Evolutionary conservation across 2,888 invertebrate genomes (phyloP).

Genomic region (Caenorhabditis japonica): DNA sequence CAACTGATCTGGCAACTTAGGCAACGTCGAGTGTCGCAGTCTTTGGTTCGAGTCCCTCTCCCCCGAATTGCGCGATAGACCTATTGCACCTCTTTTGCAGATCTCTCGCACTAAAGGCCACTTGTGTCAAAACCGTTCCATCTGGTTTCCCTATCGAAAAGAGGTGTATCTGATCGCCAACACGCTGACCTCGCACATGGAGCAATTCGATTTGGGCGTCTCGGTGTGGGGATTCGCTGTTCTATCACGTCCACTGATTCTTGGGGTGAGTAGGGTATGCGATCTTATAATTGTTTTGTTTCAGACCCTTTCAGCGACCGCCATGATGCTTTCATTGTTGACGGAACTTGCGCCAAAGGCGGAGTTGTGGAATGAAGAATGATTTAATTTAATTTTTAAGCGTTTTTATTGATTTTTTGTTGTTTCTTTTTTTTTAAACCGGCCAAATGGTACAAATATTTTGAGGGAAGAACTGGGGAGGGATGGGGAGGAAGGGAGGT

Average conservation of each 20-base stretch:
- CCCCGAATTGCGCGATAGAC: too few relatives aligned
- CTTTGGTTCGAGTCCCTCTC: too few relatives aligned
- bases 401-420: too few relatives aligned
- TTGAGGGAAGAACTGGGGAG: neutral
- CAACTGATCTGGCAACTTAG: too few relatives aligned
- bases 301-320: constrained; percentile 40
- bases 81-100: too few relatives aligned
- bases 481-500: neutral
- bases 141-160: constrained; percentile 63
- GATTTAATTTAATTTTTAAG: neutral
- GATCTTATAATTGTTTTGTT: constrained; percentile 4
- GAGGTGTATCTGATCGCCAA: constrained; percentile 62
- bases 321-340: constrained; percentile 25
- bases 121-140: constrained; percentile 59
- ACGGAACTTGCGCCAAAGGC: constrained; percentile 44
- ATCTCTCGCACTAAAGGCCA: constrained; percentile 78
- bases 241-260: constrained; percentile 60
- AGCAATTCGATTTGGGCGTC: constrained; percentile 65
- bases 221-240: constrained; percentile 68
- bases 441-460: constrained; percentile 26
- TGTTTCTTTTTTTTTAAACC: constrained; percentile 1
- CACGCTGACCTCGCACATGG: constrained; percentile 62
- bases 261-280: constrained; percentile 51
- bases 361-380: constrained; percentile 32
- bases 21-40: too few relatives aligned